Evolutionary conservation across 2,888 invertebrate species (phyloP).

Genomic region (Drosophila engyochracea): DNA sequence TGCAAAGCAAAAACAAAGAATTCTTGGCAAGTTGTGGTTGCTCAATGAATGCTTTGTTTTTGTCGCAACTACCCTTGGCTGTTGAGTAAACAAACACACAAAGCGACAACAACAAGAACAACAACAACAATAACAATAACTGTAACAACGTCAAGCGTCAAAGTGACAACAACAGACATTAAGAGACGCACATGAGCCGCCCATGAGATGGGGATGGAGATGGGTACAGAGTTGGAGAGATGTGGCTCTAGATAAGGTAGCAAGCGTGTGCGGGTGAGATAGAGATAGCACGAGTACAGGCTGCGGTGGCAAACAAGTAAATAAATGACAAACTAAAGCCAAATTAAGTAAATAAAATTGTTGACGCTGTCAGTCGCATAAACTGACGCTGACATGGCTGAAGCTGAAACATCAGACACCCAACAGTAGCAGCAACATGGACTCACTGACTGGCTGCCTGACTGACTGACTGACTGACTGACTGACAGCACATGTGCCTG

Average conservation of each 20-base stretch:
- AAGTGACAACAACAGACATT: constrained; percentile 79
- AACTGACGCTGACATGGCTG: constrained; percentile 71
- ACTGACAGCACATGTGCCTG: constrained; percentile 38
- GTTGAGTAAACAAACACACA: constrained; percentile 22
- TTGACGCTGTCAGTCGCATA: constrained; percentile 75
- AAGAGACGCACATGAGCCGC: constrained; percentile 53
- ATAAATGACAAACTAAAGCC: constrained; percentile 81
- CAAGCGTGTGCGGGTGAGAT: constrained; percentile 6
- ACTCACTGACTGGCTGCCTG: constrained; percentile 32
- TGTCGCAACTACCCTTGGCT: constrained; percentile 29
- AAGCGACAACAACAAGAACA: constrained; percentile 22
- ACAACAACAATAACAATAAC: constrained; percentile 42
- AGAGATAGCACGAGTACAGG: constrained; percentile 17
- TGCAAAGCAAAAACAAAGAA: neutral
- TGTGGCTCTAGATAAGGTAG: constrained; percentile 19
- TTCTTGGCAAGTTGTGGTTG: neutral
- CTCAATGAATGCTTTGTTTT: constrained; percentile 4
- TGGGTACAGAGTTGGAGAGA: constrained; percentile 1
- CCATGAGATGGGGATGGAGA: constrained; percentile 23
- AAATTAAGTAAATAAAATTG: constrained; percentile 82
- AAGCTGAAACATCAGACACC: constrained; percentile 39
- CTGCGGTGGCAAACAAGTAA: constrained; percentile 72
- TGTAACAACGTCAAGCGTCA: constrained; percentile 69
- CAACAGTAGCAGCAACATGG: constrained; percentile 15
- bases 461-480: constrained; percentile 4